Evolutionary conservation across 2,888 invertebrate species (phyloP), one percentile per base, ranked within the genome.

Genomic region (Glyphotaelius pellucidus): DNA sequence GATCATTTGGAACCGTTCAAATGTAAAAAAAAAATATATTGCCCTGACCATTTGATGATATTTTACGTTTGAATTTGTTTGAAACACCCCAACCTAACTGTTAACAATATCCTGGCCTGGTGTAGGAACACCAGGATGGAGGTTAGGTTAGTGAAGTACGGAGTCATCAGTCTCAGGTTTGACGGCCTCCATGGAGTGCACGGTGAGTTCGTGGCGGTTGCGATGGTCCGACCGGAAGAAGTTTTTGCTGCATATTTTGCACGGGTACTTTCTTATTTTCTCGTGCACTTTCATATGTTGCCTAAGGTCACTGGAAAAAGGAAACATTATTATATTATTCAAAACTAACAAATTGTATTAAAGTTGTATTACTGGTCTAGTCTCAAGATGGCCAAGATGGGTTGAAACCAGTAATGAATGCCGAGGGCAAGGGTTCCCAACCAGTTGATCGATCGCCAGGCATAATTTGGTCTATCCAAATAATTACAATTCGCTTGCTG

Each of bases 141-240:
- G 25, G 67, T 67, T 35, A 83, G 32, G 67, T 67, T 35, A 83
- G 32, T 25, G 35, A 14, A 86, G 47, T 30, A 86, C 7, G 9
- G 88, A 88, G 31, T 90, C 90, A 1, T 90, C 90, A 81, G 80
- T 89, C 38, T 90, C 90, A 11, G 80, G 90, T 80, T 90, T 90
- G 42, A 47, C 86, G 31, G 32, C 79, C n/a, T 92, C 91, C 81
- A 91, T 90, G 32, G 91, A 91, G 42, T 92, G 92, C 0, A 92
- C 92, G 19, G 87, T 91, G 25, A 42, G 30, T 79, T 92, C 91
- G 90, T 92, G 92, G 32, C 91, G 85, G 35, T 86, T 87, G 30
- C 90, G 84, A 38, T 92, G 92, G 38, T 92, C 92, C 0, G 92
- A 91, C 12, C 92, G 90, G 85, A 87, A 92, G 91, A 92, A 92